These are phyloP conservation scores for Diceros bicornis DNA, from an alignment of 2,797 vertebrate species.

Conservation along the genomic window DNA sequence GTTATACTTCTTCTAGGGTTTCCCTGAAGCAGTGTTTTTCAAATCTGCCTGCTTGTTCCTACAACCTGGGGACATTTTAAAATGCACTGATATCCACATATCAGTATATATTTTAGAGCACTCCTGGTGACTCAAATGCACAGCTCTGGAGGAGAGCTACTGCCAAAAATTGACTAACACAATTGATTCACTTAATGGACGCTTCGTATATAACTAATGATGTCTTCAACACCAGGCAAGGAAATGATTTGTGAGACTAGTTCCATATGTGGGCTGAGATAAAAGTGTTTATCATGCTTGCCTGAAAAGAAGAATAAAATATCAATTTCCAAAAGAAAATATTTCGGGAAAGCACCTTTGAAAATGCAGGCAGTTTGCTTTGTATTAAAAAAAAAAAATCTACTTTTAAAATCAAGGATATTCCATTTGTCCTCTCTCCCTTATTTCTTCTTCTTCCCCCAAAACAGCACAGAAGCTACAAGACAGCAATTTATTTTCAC, in stretches of 20 bases:
- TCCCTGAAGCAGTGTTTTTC: constrained; percentile 37
- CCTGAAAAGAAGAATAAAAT: not conserved
- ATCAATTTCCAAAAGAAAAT: not conserved
- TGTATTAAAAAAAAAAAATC: not conserved
- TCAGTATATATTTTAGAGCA: constrained; percentile 6
- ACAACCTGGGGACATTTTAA: not conserved
- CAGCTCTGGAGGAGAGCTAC: not conserved
- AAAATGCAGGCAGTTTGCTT: not conserved
- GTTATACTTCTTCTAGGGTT: not conserved
- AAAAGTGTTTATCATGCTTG: not conserved
- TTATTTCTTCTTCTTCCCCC: not conserved
- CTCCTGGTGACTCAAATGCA: not conserved
- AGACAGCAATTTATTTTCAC: not conserved
- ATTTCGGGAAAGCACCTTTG: not conserved
- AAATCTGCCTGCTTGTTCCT: not conserved
- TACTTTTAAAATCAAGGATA: not conserved
- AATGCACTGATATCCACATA: not conserved
- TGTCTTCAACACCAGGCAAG: not conserved
- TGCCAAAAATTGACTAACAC: constrained; percentile 9
- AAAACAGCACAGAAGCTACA: not conserved
- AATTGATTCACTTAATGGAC: not conserved
- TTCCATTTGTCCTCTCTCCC: not conserved
- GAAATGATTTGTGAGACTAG: not conserved
- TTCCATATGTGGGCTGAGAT: not conserved
- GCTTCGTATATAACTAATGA: not conserved